Evolutionary conservation across 2,797 vertebrate genomes (phyloP).

Genomic region (Gymnothorax reevesii): DNA sequence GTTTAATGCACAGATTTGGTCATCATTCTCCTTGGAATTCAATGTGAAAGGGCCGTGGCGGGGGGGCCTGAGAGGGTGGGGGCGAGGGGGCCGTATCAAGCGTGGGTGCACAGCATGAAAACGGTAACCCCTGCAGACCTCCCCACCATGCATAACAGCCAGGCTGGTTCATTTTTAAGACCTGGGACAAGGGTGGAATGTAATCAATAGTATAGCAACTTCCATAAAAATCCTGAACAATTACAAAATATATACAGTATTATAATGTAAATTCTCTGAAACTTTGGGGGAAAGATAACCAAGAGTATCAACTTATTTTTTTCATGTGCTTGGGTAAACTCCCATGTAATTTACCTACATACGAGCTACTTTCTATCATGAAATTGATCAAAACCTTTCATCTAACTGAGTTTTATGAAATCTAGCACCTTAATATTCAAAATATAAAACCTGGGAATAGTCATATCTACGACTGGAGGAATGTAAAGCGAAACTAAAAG

Average conservation of each 20-base stretch:
- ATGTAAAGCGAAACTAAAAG: slow-evolving; percentile 18
- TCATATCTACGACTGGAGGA: slow-evolving; percentile 26
- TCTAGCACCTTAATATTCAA: slow-evolving; percentile 33
- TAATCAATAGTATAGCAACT: slow-evolving; percentile 30
- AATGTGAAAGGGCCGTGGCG: neutral
- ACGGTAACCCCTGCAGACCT: neutral
- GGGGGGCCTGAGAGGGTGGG: neutral
- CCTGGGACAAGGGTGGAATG: slow-evolving; percentile 22
- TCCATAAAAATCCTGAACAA: slow-evolving; percentile 36
- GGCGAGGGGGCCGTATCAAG: neutral
- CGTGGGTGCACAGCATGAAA: slow-evolving; percentile 12
- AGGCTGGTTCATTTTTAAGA: slow-evolving; percentile 28
- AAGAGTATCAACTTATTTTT: slow-evolving; percentile 21
- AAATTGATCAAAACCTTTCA: slow-evolving; percentile 21
- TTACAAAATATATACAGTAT: slow-evolving; percentile 40
- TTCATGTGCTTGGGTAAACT: slow-evolving; percentile 30
- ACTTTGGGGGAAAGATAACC: slow-evolving; percentile 34
- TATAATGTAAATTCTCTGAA: slow-evolving; percentile 35
- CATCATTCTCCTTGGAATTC: slow-evolving; percentile 22
- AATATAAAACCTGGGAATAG: slow-evolving; percentile 27
- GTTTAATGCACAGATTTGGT: slow-evolving; percentile 23
- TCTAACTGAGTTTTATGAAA: slow-evolving; percentile 25
- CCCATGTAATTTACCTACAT: slow-evolving; percentile 26
- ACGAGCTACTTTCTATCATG: slow-evolving; percentile 19
- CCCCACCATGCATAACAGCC: slow-evolving; percentile 2